A percentile compares a stretch with the other conserved stretches of the same genome.
Conservation (phyloP, 2,888 invertebrate genomes). For the Apotomis betuletana region DNA sequence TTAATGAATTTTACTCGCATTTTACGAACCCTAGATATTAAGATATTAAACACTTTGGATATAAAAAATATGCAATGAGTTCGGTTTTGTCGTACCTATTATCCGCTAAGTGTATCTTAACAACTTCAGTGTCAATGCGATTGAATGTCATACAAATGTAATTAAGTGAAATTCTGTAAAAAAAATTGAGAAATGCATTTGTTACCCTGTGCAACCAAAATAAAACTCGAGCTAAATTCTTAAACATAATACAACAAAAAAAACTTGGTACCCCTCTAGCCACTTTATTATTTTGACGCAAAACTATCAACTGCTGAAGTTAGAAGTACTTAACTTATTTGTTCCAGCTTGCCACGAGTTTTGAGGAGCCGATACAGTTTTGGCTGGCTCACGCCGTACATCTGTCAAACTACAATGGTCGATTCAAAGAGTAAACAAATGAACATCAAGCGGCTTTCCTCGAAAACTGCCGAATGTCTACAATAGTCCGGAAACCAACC, state of each 20-base stretch:
- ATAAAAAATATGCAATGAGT: too few relatives aligned
- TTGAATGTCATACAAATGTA: neutral
- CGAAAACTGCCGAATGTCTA: constrained; percentile 53
- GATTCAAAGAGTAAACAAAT: constrained; percentile 33
- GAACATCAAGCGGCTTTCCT: constrained; percentile 55
- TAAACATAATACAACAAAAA: neutral
- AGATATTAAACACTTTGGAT: too few relatives aligned
- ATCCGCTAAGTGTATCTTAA: neutral
- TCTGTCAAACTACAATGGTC: constrained; percentile 36
- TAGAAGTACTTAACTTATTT: constrained; percentile 19
- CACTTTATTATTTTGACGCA: constrained; percentile 14
- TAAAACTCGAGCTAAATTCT: neutral
- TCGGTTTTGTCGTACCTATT: too few relatives aligned
- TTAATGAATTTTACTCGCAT: too few relatives aligned
- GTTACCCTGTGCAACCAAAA: neutral
- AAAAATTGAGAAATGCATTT: too few relatives aligned
- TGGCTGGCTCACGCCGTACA: constrained; percentile 24
- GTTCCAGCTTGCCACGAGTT: constrained; percentile 10
- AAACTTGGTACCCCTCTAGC: neutral
- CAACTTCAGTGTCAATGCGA: neutral
- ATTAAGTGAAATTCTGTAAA: too few relatives aligned
- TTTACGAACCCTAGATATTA: too few relatives aligned
- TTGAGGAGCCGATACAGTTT: constrained; percentile 12
- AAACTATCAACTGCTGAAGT: constrained; percentile 17
- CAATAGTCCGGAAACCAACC: constrained; percentile 64